Conservation (phyloP, 2,113 vertebrate species). For the Mixornis gularis region DNA sequence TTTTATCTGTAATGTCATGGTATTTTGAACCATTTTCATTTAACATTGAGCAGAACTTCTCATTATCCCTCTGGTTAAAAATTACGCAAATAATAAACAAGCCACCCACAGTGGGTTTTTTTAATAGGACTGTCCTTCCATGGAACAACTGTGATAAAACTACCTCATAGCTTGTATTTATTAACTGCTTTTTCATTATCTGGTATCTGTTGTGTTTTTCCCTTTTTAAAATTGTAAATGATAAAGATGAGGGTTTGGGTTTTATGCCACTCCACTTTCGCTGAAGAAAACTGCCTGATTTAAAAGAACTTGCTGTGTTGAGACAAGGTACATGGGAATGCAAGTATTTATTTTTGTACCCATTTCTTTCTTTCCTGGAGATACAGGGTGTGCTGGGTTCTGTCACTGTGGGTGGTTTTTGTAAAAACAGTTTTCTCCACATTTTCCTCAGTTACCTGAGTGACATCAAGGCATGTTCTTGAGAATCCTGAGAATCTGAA, state of each 20-base stretch:
- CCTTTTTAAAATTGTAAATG: not conserved
- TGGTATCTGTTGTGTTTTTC: not conserved
- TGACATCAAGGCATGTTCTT: rapidly evolving
- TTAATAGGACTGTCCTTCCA: not conserved
- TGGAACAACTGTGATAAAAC: not conserved
- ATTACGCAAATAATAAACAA: not conserved
- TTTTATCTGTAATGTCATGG: not conserved
- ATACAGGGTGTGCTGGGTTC: not conserved
- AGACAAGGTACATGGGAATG: not conserved
- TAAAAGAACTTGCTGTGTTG: not conserved
- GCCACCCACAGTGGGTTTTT: rapidly evolving
- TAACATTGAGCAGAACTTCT: not conserved
- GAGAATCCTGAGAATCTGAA: not conserved
- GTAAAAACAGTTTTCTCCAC: not conserved
- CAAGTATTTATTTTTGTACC: not conserved
- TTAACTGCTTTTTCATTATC: not conserved
- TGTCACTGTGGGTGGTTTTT: not conserved
- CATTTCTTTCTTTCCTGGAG: not conserved
- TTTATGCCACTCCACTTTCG: not conserved
- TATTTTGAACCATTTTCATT: not conserved
- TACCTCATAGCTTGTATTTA: not conserved
- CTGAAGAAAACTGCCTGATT: not conserved
- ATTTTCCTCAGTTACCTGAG: not conserved
- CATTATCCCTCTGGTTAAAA: not conserved
- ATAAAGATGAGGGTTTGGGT: not conserved